A percentile compares a stretch with the other conserved stretches of the same genome.
These are phyloP conservation scores for Triops cancriformis DNA, from an alignment of 1,140 invertebrate genomes.

Conservation along the genomic window DNA sequence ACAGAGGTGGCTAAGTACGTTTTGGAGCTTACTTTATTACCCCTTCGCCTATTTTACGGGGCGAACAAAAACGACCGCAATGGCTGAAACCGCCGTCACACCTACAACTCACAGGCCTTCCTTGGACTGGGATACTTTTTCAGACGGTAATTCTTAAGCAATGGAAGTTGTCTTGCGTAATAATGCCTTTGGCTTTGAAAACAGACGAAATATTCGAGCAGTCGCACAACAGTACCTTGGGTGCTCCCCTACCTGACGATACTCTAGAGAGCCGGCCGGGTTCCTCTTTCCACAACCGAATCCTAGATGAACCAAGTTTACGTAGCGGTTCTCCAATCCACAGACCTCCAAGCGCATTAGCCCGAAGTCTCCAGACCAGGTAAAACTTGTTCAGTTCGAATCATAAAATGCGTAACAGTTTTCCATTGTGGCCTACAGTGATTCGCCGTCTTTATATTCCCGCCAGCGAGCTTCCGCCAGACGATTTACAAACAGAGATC, in stretches of 20 bases:
- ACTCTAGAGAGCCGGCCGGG: neutral
- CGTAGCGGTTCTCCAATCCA: neutral
- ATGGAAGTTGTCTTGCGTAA: neutral
- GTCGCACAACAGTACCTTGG: conserved; percentile 4
- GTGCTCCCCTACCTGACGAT: neutral
- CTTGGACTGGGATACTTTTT: conserved; percentile 18
- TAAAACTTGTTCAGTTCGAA: neutral
- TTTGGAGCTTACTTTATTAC: conserved; percentile 3
- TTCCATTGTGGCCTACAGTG: neutral
- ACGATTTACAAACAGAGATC: neutral
- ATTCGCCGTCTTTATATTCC: neutral
- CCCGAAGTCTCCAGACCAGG: neutral
- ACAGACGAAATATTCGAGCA: neutral
- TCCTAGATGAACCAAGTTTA: neutral
- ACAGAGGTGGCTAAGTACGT: neutral
- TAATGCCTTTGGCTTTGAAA: neutral
- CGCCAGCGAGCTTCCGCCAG: neutral
- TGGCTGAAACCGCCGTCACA: neutral
- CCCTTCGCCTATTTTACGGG: neutral
- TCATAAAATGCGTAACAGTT: neutral
- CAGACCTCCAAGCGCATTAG: neutral
- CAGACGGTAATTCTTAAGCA: neutral
- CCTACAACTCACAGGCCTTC: neutral
- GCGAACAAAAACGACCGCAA: neutral
- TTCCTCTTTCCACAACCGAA: neutral